Evolutionary conservation across 1,140 invertebrate species (phyloP).

Genomic region (Drosophila guanche): DNA sequence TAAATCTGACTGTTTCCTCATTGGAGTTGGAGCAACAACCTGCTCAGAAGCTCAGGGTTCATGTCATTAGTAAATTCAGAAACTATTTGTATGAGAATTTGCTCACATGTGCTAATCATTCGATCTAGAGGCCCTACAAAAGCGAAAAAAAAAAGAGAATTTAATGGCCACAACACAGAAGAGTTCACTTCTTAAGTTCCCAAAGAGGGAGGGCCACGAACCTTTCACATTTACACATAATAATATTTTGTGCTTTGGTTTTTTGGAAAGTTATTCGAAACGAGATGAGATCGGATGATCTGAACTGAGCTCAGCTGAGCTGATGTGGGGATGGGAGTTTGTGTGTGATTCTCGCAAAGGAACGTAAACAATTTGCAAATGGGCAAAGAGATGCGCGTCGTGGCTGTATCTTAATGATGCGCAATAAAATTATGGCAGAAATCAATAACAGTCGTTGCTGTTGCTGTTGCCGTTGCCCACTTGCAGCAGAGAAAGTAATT

Average conservation of each 20-base stretch:
- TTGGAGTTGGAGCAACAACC: neutral
- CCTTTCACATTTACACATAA: conserved; percentile 79
- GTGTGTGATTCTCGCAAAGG: conserved; percentile 34
- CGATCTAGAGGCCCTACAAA: no score
- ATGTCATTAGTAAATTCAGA: no score
- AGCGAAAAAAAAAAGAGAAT: no score
- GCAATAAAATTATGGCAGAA: conserved; percentile 75
- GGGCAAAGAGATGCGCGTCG: conserved; percentile 26
- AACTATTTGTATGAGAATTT: neutral
- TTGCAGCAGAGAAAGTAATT: conserved; percentile 70
- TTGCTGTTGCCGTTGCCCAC: conserved; percentile 27
- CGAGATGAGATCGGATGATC: conserved; percentile 19
- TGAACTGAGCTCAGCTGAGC: neutral
- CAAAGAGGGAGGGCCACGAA: conserved; percentile 17
- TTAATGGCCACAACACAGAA: no score
- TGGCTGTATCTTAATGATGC: conserved; percentile 75
- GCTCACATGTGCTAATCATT: no score
- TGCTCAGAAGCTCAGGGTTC: conserved; percentile 8
- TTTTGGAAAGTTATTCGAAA: conserved; percentile 64
- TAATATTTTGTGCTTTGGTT: conserved; percentile 40
- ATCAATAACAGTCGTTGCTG: conserved; percentile 64
- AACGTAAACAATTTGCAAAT: conserved; percentile 72
- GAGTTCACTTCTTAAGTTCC: conserved; percentile 4
- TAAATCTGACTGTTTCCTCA: conserved; percentile 30
- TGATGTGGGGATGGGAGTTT: conserved; percentile 41